Evolutionary conservation across 1,140 invertebrate genomes (phyloP), one percentile per base, ranked within the genome.

Genomic region (Drosophila nikananu): DNA sequence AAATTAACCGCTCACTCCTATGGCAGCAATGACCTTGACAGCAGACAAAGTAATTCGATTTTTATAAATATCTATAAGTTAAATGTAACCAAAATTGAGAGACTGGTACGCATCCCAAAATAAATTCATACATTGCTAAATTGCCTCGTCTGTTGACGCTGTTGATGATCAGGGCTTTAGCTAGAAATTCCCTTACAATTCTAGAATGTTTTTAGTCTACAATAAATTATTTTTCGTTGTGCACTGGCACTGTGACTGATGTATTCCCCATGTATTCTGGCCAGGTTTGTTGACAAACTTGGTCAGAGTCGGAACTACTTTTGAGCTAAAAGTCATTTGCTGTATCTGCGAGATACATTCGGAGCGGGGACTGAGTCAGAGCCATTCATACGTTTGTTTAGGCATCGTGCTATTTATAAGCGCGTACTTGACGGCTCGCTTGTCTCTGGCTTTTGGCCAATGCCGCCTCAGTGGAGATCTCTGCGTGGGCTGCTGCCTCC

Each of bases 251-350:
- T 44, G 51, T 57, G 52, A 27, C 37, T 30, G 35, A 57, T 23
- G n/a, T n/a, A 65, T 68, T 64, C 44, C 35, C 10, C 42, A 21
- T 39, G n/a, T 25, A 55, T 37, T 62, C 42, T 71, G 48, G 60
- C 46, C 80, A 46, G 64, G 73, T 72, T 59, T 80, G 54, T 83
- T 73, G 84, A 87, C 84, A 89, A 87, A 83, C 83, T 84, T 72
- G 83, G 84, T 46, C 55, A 59, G 71, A 80, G 77, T 84, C 77
- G 81, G 74, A 84, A 84, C 74, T 74, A 72, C 81, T 84, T 89
- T 87, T 83, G 44, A 87, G 80, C 27, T 77, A 61, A 83, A 74
- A 83, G 73, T 67, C 73, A 81, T 83, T 84, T 74, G 73, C 64
- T 84, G 81, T 81, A 44, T 70, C 72, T 84, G 51, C 68, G 48